phyloP scores from a whole-genome alignment of 2,888 invertebrate species.

The Chalcis sispes region DNA sequence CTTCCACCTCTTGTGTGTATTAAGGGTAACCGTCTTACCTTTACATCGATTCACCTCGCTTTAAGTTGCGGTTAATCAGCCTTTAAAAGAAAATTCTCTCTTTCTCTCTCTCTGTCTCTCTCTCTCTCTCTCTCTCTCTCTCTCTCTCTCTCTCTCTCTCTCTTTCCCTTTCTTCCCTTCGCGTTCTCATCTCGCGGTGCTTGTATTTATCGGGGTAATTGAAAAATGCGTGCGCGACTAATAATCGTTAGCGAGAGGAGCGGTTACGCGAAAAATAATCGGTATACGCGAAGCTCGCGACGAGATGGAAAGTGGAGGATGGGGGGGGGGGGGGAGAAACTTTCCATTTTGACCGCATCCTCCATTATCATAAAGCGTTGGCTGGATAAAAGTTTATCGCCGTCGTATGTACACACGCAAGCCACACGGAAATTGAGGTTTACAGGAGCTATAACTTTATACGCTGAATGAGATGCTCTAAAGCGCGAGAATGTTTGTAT shows the following conservation, averaged over 20 bases:
- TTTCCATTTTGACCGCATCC: slow-evolving; percentile 47
- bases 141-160: no score
- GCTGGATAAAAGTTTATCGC: slow-evolving; percentile 55
- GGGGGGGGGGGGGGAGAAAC: not conserved
- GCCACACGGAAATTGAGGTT: slow-evolving; percentile 51
- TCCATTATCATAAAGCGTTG: slow-evolving; percentile 55
- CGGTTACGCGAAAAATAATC: no score
- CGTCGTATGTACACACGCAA: slow-evolving; percentile 46
- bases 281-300: not conserved
- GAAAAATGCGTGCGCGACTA: slow-evolving; percentile 37
- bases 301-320: not conserved
- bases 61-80: slow-evolving; percentile 2
- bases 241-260: slow-evolving; percentile 32
- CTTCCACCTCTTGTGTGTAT: no score
- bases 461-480: slow-evolving; percentile 34
- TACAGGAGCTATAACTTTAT: slow-evolving; percentile 48
- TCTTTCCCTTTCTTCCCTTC: no score
- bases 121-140: no score
- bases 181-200: no score
- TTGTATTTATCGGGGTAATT: slow-evolving; percentile 42
- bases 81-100: no score
- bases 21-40: no score
- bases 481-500: slow-evolving; percentile 24
- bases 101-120: no score
- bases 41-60: no score